Base-by-base conservation (phyloP, 2,888 invertebrate species). In the Holacanthella duospinosa region DNA sequence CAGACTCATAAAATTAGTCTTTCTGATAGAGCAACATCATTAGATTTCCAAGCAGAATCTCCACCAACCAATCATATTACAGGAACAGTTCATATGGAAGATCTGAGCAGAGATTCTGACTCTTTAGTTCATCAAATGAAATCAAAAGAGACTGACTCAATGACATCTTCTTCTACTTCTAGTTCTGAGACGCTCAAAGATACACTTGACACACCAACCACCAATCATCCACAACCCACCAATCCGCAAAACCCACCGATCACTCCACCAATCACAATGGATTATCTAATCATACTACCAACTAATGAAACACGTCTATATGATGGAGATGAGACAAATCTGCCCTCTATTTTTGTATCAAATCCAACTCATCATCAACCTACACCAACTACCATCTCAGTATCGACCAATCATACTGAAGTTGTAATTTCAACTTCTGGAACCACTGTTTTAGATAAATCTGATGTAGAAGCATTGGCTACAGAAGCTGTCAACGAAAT, bases 1-100 rank as follows among this genome's bases (percentile, higher is more conserved):
- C 21, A 48, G 2, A 62, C 68, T 59, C 68, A 72, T 2, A 73
- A 75, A 26, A 71, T 73, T 24, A 63, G 70, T 19, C 71, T 75
- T 0, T 70, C 78, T 27, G 89, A 89, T 77, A 80, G 89, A 67
- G 88, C 89, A 0, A 88, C 89, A 75, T 89, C 89, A 73, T 78
- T 89, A 54, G 89, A 89, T 69, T 21, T 48, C 48, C 12, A 21
- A 21, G 16, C 48, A 21, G 16, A 16, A 6, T 4, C 19, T 9
- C 48, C 12, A 21, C 48, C 21, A 4, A 21, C 19, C 4, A 4
- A 21, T n/a, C 48, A 48, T 21, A 48, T 48, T 21, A 21, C 48
- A 4, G 4, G 16, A 21, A 48, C 48, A 9, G 48, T 21, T 4
- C 19, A 4, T 9, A 21, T 48, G 48, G 4, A 48, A 4, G 48